A percentile compares a stretch with the other conserved stretches of the same genome.
Evolutionary conservation across 1,140 invertebrate genomes (phyloP).

Genomic region (Ceratoteleas bidentatus): DNA sequence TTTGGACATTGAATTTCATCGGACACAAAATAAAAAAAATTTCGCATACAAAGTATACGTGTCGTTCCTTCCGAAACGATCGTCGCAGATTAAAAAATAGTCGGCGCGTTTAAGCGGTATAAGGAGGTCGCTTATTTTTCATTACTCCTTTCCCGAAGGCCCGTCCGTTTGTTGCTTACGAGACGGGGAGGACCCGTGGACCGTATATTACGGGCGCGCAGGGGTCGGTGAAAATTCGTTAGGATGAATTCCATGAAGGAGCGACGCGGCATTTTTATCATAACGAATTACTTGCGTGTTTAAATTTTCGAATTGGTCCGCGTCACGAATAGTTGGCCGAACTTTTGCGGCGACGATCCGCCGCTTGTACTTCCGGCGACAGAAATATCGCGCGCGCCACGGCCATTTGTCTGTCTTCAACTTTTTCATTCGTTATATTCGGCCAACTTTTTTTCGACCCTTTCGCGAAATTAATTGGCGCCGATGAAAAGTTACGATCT

Average conservation of each 20-base stretch:
- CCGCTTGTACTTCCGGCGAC: constrained; percentile 73
- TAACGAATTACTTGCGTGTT: constrained; percentile 79
- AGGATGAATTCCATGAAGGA: constrained; percentile 76
- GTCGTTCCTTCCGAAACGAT: constrained; percentile 12
- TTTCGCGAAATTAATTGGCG: too few relatives aligned
- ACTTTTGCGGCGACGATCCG: constrained; percentile 62
- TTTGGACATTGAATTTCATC: too few relatives aligned
- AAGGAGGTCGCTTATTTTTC: constrained; percentile 45
- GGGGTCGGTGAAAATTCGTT: constrained; percentile 73
- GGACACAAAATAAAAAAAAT: too few relatives aligned
- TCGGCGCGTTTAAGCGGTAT: constrained; percentile 10
- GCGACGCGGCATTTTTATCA: constrained; percentile 71
- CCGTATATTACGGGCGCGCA: constrained; percentile 74
- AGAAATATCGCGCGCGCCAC: too few relatives aligned
- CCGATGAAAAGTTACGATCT: too few relatives aligned
- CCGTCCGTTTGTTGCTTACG: constrained; percentile 35
- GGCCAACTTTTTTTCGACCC: too few relatives aligned
- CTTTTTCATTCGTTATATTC: too few relatives aligned
- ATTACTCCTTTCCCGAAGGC: constrained; percentile 39
- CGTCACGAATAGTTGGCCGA: constrained; percentile 60
- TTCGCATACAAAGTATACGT: constrained; percentile 16
- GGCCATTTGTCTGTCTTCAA: too few relatives aligned
- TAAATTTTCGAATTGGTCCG: constrained; percentile 75
- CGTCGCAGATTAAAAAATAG: constrained; percentile 37
- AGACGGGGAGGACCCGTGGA: constrained; percentile 69